A percentile compares a stretch with the other conserved stretches of the same genome.
These are phyloP conservation scores for Phania funesta DNA, from an alignment of 2,888 invertebrate species.

Conservation along the genomic window DNA sequence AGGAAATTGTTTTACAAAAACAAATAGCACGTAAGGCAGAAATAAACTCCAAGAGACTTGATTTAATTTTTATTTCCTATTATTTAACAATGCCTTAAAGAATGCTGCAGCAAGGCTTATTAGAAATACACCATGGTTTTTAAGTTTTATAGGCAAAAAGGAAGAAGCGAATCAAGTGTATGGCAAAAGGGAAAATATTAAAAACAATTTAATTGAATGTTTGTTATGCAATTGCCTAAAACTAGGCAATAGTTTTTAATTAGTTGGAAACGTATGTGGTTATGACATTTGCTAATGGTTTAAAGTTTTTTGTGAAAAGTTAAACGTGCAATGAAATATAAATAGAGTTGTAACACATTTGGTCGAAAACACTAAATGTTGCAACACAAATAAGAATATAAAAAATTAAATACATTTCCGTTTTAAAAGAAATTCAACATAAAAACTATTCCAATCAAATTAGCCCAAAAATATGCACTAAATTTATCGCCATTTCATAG, in stretches of 20 bases:
- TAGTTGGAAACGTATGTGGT: background rate
- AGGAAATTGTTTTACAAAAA: background rate
- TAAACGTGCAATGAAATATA: no score
- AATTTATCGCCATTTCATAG: background rate
- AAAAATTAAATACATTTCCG: no score
- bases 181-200: background rate
- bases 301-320: no score
- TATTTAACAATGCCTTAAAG: constrained; percentile 3
- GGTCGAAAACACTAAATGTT: no score
- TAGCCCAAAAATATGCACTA: background rate
- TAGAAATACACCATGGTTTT: background rate
- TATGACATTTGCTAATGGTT: background rate
- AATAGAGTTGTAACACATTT: no score
- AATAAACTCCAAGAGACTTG: background rate
- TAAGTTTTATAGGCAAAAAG: background rate
- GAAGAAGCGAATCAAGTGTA: background rate
- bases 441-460: background rate
- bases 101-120: constrained; percentile 8
- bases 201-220: background rate
- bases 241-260: constrained; percentile 32
- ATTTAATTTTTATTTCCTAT: background rate
- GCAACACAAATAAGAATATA: no score
- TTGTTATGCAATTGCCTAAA: constrained; percentile 20
- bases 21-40: background rate
- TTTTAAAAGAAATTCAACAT: no score